Percentiles rank a stretch among this genome's conserved stretches.
Evolutionary conservation across 2,797 vertebrate genomes (phyloP).

Genomic region (Uromys caudimaculatus): DNA sequence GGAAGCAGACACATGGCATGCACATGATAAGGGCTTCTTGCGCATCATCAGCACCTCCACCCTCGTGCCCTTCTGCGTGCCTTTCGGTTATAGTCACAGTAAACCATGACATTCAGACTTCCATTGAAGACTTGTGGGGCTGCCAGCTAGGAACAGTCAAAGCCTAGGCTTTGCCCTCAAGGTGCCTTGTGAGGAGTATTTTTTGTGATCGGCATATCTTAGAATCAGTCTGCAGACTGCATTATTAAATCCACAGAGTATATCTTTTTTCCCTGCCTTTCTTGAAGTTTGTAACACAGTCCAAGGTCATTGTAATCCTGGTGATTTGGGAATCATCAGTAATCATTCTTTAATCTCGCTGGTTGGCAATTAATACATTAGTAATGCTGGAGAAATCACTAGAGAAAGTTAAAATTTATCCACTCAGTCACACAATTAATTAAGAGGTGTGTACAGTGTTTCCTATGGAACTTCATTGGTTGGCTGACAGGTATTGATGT

Average conservation of each 20-base stretch:
- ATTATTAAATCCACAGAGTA: slow-evolving; percentile 20
- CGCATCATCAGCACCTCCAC: not conserved
- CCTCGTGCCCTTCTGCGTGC: not conserved
- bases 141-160: not conserved
- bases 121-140: not conserved
- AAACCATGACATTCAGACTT: slow-evolving; percentile 21
- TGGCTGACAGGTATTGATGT: slow-evolving; percentile 22
- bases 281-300: slow-evolving; percentile 42
- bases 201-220: slow-evolving; percentile 39
- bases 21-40: slow-evolving; percentile 19
- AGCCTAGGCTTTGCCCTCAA: not conserved
- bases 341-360: slow-evolving; percentile 22
- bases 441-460: not conserved
- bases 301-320: slow-evolving; percentile 16
- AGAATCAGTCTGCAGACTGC: not conserved
- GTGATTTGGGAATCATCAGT: slow-evolving; percentile 26
- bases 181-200: not conserved
- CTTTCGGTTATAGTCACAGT: slow-evolving; percentile 30
- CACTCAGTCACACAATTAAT: not conserved
- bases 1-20: not conserved
- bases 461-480: not conserved
- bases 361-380: slow-evolving; percentile 37
- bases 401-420: slow-evolving; percentile 9
- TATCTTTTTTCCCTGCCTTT: slow-evolving; percentile 19
- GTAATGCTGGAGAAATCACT: not conserved